Base-by-base conservation (phyloP, 1,140 invertebrate genomes). In the Trichoplusia ni region DNA sequence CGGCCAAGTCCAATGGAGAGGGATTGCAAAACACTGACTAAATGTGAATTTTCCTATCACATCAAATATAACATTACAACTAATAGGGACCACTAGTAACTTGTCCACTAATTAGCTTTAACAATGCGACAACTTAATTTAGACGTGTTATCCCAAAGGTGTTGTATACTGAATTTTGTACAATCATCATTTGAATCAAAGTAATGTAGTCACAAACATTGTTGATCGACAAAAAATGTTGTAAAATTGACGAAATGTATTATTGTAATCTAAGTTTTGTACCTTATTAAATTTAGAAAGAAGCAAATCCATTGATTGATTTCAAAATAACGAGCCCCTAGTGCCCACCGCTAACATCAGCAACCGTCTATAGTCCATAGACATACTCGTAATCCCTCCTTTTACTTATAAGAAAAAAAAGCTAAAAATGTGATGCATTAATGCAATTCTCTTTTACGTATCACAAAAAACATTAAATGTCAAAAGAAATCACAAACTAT, bases 391-490 rank as follows among this genome's bases (percentile, higher is more conserved):
- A 79, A 60, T 58, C 71, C 71, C 71, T 65, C 69, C 56, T 65
- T 67, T 56, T 70, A 79, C 77, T 72, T 77, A 80, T 76, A 75
- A 58, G 40, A 80, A 77, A 77, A n/a, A 77, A 80, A 81, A 81
- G 64, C 73, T 75, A 67, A 70, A 74, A 85, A 84, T 74, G 73
- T 83, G 81, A 83, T 82, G 87, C 84, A 89, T 86, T 89, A 82
- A 86, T 88, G 85, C 84, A 82, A 79, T 79, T 78, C 75, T 82
- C 69, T 82, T 81, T 84, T 81, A 80, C 77, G 77, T 90, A 90
- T 90, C 88, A 90, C 86, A 90, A 89, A 88, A 79, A 90, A 90
- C 88, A 90, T 90, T 90, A 85, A 82, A 90, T 90, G 88, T 90
- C 86, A 81, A 89, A 90, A 86, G 79, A 88, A 90, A 90, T 90